Conservation (phyloP, 2,113 vertebrate species). For the Chroicocephalus ridibundus region DNA sequence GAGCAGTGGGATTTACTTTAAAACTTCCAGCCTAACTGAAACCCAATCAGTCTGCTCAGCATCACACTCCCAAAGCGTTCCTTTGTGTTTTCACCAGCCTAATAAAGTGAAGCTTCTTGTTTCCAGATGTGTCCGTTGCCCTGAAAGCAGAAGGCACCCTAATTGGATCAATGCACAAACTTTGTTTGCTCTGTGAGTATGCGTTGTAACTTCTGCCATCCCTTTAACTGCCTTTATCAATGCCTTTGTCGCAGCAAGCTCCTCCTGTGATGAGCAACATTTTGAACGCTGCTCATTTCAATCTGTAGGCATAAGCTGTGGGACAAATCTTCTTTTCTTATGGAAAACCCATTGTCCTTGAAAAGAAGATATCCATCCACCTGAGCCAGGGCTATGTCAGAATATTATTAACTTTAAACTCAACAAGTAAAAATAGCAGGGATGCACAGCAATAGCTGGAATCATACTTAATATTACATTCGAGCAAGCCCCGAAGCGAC, state of each 20-base stretch:
- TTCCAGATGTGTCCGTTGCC: neutral
- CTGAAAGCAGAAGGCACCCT: neutral
- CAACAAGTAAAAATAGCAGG: neutral
- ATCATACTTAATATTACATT: neutral
- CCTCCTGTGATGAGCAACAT: neutral
- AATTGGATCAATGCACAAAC: neutral
- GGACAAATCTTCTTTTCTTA: neutral
- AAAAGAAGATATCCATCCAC: neutral
- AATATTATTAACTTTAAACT: neutral
- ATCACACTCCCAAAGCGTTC: neutral
- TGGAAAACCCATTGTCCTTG: neutral
- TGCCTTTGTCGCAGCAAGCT: neutral
- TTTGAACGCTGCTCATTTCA: neutral
- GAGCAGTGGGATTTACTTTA: neutral
- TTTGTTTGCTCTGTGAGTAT: neutral
- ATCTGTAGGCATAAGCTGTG: neutral
- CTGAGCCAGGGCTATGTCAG: neutral
- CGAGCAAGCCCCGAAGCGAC: neutral
- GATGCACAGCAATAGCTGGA: neutral
- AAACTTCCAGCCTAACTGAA: neutral
- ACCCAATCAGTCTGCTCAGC: neutral
- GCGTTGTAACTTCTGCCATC: neutral
- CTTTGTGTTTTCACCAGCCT: neutral
- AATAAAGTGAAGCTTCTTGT: neutral
- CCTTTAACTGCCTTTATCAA: neutral